Evolutionary conservation across 2,888 invertebrate genomes (phyloP).

Genomic region (Dryobotodes eremita): DNA sequence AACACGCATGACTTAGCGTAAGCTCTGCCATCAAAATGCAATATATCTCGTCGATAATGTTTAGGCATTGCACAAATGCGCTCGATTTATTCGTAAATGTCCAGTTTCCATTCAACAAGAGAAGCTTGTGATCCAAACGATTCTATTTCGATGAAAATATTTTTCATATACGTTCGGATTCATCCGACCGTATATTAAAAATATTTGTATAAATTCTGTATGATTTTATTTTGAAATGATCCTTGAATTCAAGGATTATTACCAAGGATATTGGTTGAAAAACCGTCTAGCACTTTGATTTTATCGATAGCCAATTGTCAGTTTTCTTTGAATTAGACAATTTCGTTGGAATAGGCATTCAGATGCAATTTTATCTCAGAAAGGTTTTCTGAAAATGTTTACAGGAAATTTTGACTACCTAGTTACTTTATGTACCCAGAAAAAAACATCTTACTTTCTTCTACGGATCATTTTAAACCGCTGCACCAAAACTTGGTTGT

Average conservation of each 20-base stretch:
- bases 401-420: not conserved
- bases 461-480: not conserved
- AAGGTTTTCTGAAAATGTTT: not conserved
- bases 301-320: not conserved
- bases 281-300: not conserved
- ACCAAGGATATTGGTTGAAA: not conserved
- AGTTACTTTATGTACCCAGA: not conserved
- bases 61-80: slow-evolving; percentile 6
- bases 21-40: slow-evolving; percentile 10
- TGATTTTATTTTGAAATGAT: not conserved
- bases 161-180: not conserved
- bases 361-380: not conserved
- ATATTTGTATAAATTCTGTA: not conserved
- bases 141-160: slow-evolving; percentile 7
- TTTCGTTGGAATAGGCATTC: not conserved
- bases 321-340: not conserved
- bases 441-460: not conserved
- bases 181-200: no score
- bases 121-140: not conserved
- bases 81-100: slow-evolving; percentile 30
- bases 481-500: not conserved
- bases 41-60: not conserved
- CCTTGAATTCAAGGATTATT: not conserved
- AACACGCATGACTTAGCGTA: not conserved
- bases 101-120: slow-evolving; percentile 17